Conservation (phyloP, 35 echinoderm and acorn worm genomes). For the Diadema setosum region DNA sequence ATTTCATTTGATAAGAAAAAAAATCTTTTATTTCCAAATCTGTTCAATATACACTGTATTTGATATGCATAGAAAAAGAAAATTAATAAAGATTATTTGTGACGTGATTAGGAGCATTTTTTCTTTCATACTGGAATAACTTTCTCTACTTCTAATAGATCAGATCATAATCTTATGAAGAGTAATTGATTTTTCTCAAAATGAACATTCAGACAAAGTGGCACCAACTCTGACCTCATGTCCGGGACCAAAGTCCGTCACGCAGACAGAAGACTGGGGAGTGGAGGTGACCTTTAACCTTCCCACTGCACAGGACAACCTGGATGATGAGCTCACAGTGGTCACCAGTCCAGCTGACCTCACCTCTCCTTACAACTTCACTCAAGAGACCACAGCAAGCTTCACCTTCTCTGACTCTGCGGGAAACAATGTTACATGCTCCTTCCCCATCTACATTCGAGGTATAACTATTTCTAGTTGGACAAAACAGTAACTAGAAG, state of each 20-base stretch:
- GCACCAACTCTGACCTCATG: slow-evolving; percentile 51
- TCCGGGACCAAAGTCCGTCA: slow-evolving; percentile 35
- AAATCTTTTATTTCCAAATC: no score
- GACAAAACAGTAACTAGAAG: no score
- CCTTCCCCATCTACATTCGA: slow-evolving; percentile 40
- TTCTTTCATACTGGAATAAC: no score
- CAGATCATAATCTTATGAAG: no score
- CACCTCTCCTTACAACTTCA: slow-evolving; percentile 64
- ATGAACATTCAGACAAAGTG: not conserved
- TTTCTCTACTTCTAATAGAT: no score
- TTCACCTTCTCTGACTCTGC: slow-evolving; percentile 54
- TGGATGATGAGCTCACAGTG: slow-evolving; percentile 14
- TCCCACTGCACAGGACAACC: slow-evolving; percentile 59
- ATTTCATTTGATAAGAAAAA: no score
- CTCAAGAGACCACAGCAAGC: slow-evolving; percentile 29
- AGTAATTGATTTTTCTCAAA: no score
- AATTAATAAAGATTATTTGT: no score
- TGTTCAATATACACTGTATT: no score
- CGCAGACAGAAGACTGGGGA: not conserved
- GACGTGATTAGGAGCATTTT: no score
- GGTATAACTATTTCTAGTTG: no score
- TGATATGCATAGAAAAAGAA: no score
- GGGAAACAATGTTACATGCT: slow-evolving; percentile 33
- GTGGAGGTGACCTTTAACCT: slow-evolving; percentile 38
- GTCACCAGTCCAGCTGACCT: slow-evolving; percentile 29